Evolutionary conservation across 2,888 invertebrate species (phyloP), one percentile per base, ranked within the genome.

Genomic region (Ophion ellenae): DNA sequence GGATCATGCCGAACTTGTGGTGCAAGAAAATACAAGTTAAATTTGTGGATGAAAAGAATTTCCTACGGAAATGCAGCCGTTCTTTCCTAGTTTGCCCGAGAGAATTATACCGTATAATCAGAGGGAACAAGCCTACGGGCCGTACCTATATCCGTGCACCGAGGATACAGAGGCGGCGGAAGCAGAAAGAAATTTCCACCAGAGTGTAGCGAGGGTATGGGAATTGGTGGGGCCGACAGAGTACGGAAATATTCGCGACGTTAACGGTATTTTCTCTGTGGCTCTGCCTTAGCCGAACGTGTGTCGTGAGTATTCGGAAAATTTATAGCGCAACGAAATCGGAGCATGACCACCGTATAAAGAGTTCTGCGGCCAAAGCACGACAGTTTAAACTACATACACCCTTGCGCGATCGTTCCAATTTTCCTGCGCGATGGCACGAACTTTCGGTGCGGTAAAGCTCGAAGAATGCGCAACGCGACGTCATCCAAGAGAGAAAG

Each of bases 261-360:
- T 14, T 28, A 24, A 70, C 53, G 64, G 73, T 66, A 45, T 64
- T 80, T 70, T 57, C 59, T 75, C 17, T 64, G 28, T 47, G 67
- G 69, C 75, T 81, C 75, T 53, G 53, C 24, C 47, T 20, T 57
- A 47, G 71, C 57, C 70, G 6, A 53, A 28, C 64, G 57, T 45
- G 53, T 67, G 71, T 71, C 45, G 66, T 86, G 85, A 78, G 87
- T 85, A 81, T 86, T 70, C 63, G 70, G 67, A 81, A 71, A 82
- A 88, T 88, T 86, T 85, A 77, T 73, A 66, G 77, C 32, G 59
- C 32, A 83, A 59, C 66, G 71, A 73, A 78, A 78, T 82, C 76
- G 70, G 47, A 71, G n/a, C 64, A 53, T 71, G 28, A 20, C 20
- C 70, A 57, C 53, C 17, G 53, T 53, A 14, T 14, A 17, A 53